A percentile compares a stretch with the other conserved stretches of the same genome.
phyloP scores from a whole-genome alignment of 2,113 vertebrate species.

The Poicephalus meyeri region DNA sequence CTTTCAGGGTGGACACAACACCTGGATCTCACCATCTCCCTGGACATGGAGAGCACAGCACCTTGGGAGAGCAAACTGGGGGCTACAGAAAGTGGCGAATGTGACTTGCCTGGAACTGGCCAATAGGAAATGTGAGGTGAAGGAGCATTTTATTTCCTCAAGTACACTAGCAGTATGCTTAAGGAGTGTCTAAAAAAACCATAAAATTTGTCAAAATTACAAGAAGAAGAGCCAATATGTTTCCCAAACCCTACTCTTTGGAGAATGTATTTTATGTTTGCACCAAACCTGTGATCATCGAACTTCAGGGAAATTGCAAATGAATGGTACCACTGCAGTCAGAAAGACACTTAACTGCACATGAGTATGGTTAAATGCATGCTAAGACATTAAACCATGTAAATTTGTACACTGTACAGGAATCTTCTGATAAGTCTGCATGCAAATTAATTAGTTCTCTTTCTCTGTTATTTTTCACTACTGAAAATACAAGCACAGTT shows the following conservation, averaged over 20 bases:
- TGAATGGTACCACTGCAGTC: neutral
- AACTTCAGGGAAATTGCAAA: neutral
- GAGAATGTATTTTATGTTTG: neutral
- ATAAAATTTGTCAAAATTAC: neutral
- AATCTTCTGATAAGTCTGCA: neutral
- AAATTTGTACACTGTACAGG: neutral
- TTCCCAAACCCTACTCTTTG: neutral
- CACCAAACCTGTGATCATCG: neutral
- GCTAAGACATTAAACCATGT: neutral
- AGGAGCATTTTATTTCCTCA: neutral
- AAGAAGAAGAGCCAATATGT: neutral
- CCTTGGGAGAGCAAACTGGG: neutral
- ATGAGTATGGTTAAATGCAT: neutral
- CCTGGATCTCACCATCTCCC: neutral
- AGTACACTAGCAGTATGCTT: neutral
- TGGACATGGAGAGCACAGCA: neutral
- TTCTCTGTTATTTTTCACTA: neutral
- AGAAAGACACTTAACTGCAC: neutral
- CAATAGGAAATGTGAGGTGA: neutral
- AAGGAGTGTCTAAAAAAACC: neutral
- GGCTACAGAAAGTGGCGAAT: neutral
- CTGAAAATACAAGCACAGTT: neutral
- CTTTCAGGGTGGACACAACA: neutral
- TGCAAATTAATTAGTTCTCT: neutral
- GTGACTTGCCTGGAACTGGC: neutral